Evolutionary conservation across 37 sponge, comb jelly and placozoan species (phyloP).

Genomic region (Petrosia ficiformis): DNA sequence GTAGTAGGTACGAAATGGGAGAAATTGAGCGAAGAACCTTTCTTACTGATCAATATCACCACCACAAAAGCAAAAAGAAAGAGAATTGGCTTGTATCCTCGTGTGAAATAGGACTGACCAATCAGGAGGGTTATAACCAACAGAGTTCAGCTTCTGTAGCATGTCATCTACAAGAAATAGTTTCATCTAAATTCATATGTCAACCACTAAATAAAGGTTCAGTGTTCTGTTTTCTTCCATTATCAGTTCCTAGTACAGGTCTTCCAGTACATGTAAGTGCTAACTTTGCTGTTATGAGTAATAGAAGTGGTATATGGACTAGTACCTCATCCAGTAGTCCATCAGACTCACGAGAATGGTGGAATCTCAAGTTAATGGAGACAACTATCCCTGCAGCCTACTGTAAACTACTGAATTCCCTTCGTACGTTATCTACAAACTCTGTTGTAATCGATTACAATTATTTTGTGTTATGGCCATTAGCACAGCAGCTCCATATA

Average conservation of each 20-base stretch:
- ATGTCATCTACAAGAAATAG: neutral
- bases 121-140: neutral
- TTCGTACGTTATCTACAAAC: neutral
- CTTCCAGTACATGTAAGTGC: constrained; percentile 64
- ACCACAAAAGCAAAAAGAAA: neutral
- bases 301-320: constrained; percentile 55
- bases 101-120: neutral
- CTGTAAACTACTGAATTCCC: neutral
- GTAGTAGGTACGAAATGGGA: neutral
- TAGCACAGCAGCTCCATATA: neutral
- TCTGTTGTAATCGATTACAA: neutral
- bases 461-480: constrained; percentile 3
- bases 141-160: constrained; percentile 17
- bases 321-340: neutral
- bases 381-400: neutral
- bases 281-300: constrained; percentile 47
- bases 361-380: constrained; percentile 2
- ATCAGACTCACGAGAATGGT: neutral
- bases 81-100: constrained; percentile 12
- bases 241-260: constrained; percentile 23
- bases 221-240: constrained; percentile 48
- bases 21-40: neutral
- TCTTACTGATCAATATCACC: neutral
- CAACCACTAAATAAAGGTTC: constrained; percentile 16
- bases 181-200: neutral